Evolutionary conservation across 2,797 vertebrate species (phyloP).

Genomic region (Hafferia zeledoni): DNA sequence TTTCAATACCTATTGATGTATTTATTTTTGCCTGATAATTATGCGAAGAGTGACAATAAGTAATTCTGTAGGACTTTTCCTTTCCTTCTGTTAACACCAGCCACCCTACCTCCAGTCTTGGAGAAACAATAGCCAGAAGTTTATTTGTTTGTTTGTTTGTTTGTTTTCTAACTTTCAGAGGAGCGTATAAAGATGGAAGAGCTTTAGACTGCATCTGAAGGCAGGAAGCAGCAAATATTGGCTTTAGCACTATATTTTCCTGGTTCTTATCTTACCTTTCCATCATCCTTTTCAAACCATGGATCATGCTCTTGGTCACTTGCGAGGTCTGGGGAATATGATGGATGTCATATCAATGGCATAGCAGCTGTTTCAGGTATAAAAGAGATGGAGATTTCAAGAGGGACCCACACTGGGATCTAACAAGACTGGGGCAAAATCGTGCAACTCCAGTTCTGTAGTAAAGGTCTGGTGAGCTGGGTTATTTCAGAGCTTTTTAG

Average conservation of each 20-base stretch:
- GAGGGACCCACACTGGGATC: fast-evolving
- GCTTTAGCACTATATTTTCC: neutral
- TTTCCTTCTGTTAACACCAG: neutral
- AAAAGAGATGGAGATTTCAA: neutral
- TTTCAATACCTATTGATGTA: neutral
- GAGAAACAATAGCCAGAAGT: neutral
- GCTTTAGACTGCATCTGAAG: neutral
- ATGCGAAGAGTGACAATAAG: neutral
- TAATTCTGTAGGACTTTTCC: neutral
- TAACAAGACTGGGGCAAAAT: neutral
- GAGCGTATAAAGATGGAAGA: neutral
- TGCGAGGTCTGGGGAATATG: neutral
- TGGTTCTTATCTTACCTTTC: neutral
- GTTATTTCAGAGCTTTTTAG: neutral
- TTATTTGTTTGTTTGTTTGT: neutral
- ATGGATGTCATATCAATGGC: neutral
- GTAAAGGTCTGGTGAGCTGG: neutral
- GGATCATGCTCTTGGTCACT: neutral
- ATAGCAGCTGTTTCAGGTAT: neutral
- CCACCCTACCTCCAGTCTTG: fast-evolving
- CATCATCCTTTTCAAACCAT: neutral
- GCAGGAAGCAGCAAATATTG: neutral
- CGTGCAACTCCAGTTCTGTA: fast-evolving
- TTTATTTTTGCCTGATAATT: neutral
- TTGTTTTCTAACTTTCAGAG: neutral